Conservation (phyloP, 2,797 vertebrate species). For the Crenichthys baileyi region DNA sequence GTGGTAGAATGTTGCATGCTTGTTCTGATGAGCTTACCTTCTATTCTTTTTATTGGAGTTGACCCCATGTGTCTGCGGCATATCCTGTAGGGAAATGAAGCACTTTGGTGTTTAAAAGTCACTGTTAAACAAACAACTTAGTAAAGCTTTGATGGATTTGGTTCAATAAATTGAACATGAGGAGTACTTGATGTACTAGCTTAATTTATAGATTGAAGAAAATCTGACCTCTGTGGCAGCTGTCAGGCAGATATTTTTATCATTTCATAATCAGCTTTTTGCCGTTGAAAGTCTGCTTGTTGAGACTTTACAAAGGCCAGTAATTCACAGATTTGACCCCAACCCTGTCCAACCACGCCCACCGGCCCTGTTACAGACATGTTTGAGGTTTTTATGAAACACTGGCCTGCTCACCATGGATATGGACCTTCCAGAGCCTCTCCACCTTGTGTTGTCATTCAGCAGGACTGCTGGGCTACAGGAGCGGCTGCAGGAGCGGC, state of each 20-base stretch:
- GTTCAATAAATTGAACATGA: background rate
- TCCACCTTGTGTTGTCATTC: conserved; percentile 57
- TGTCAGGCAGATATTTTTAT: conserved; percentile 43
- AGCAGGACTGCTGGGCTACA: conserved; percentile 70
- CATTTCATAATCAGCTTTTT: conserved; percentile 71
- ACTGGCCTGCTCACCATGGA: conserved; percentile 78
- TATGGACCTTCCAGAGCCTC: conserved; percentile 69
- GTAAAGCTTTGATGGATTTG: background rate
- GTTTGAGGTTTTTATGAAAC: background rate
- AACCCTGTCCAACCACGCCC: background rate
- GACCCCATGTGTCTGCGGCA: conserved; percentile 77
- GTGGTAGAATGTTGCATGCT: background rate
- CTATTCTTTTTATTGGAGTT: conserved; percentile 79
- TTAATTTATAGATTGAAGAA: conserved; percentile 6
- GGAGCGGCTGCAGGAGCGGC: conserved; percentile 60
- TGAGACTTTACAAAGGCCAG: conserved; percentile 21
- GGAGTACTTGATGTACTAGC: conserved; percentile 23
- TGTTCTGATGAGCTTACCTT: conserved; percentile 80
- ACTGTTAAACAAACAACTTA: background rate
- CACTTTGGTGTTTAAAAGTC: background rate
- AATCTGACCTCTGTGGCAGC: conserved; percentile 41
- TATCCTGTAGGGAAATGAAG: conserved; percentile 78
- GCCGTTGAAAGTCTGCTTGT: conserved; percentile 27
- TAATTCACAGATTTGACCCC: conserved; percentile 32
- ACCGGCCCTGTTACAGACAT: background rate